Evolutionary conservation across 2,888 invertebrate species (phyloP).

Genomic region (Phasia obesa): DNA sequence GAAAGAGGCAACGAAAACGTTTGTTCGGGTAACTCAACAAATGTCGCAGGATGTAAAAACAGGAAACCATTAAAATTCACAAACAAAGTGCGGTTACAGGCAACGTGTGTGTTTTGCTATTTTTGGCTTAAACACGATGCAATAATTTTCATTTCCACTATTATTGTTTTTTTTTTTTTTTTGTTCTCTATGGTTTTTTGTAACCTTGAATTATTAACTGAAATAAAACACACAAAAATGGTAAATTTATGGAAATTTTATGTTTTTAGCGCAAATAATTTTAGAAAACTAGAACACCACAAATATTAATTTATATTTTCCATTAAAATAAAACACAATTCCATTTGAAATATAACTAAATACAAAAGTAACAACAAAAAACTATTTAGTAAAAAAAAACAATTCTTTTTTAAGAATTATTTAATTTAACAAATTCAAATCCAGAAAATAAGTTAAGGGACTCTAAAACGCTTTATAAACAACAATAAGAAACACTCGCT

Average conservation of each 20-base stretch:
- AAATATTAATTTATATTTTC: neutral
- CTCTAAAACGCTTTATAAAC: too few species aligned
- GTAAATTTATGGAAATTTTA: conserved; percentile 4
- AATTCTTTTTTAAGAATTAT: too few species aligned
- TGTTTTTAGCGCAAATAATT: conserved; percentile 3
- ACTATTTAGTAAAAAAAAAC: conserved; percentile 1
- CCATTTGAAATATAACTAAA: neutral
- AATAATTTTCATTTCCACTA: conserved; percentile 31
- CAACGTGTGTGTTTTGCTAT: conserved; percentile 14
- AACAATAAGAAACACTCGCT: too few species aligned
- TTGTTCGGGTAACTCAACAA: neutral
- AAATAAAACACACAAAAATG: neutral
- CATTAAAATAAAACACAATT: neutral
- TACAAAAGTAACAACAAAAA: neutral
- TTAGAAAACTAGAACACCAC: neutral
- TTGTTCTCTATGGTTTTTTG: neutral
- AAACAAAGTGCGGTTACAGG: conserved; percentile 33
- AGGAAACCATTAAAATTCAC: conserved; percentile 11
- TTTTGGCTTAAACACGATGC: neutral
- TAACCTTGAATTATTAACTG: conserved; percentile 42
- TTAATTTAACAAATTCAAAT: too few species aligned
- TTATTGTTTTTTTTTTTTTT: neutral
- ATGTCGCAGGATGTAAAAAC: conserved; percentile 19
- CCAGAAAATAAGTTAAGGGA: too few species aligned
- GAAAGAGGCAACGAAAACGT: neutral